Percentiles rank a stretch among this genome's conserved stretches.
Evolutionary conservation across 2,797 vertebrate genomes (phyloP).

Genomic region (Falco novaeseelandiae): DNA sequence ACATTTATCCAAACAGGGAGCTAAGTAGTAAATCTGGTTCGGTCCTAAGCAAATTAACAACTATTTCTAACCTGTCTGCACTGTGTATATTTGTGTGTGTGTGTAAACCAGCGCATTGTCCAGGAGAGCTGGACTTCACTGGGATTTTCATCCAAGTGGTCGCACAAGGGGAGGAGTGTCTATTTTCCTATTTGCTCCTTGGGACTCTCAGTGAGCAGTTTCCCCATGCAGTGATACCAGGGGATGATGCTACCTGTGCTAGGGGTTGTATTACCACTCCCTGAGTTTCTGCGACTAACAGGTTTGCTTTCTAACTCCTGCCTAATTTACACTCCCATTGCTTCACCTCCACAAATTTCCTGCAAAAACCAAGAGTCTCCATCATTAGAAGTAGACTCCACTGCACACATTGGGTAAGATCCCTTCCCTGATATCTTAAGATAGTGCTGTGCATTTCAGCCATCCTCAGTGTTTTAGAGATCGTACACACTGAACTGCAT

Average conservation of each 20-base stretch:
- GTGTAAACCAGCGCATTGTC: rapidly evolving
- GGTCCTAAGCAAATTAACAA: neutral
- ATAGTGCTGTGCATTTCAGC: neutral
- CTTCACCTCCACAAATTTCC: neutral
- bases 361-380: neutral
- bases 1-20: rapidly evolving
- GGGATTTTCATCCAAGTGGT: neutral
- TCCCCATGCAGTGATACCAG: neutral
- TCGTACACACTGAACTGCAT: rapidly evolving
- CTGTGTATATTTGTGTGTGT: rapidly evolving
- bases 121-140: neutral
- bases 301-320: neutral
- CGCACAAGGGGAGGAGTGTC: rapidly evolving
- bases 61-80: neutral
- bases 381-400: neutral
- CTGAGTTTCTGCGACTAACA: no score
- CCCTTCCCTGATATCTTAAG: neutral
- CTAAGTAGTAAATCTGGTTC: neutral
- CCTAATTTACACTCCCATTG: neutral
- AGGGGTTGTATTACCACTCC: neutral
- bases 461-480: neutral
- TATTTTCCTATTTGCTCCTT: neutral
- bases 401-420: neutral
- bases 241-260: no score
- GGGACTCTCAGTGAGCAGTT: neutral